Base-by-base conservation (phyloP, 1,140 invertebrate genomes). In the Procambarus clarkii region DNA sequence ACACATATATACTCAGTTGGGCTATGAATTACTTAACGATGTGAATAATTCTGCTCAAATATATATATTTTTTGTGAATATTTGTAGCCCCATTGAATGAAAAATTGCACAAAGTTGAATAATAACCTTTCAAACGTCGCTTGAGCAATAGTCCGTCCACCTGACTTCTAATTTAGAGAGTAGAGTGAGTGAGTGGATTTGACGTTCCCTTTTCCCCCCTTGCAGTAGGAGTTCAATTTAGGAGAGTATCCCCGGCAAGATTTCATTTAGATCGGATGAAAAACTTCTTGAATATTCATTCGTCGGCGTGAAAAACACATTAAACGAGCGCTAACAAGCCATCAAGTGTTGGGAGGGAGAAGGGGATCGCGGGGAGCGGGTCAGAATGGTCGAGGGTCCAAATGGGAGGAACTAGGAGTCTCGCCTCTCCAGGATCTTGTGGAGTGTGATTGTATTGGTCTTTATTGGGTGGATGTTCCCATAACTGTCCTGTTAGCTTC, bases 191-290 rank as follows among this genome's bases (percentile, higher is more conserved):
- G 50, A 5, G 50, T 54, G 7, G 50, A 11, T 8, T 15, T 74
- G 69, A 74, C 64, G 83, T 45, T 13, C 13, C 50, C 50, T 69
- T 74, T n/a, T n/a, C n/a, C n/a, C n/a, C 69, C 60, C 46, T 44
- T 11, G 9, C 58, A 60, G 69, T 34, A 74, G 34, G 18, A 50
- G 44, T 76, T 48, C 48, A 83, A 85, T 90, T 90, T 90, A 84
- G 21, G 88, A 84, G 81, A 84, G 82, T 85, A 84, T 90, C 74
- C 64, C 44, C 69, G 81, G 84, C 88, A 90, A 90, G 88, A 90
- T 90, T 90, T 90, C 88, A 90, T 90, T 90, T 90, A 84, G 88
- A 90, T 90, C 64, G 81, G 88, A 84, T 84, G 82, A 90, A 90
- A 84, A 90, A 90, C 44, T 81, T 64, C 71, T 64, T 90, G 88